phyloP scores from a whole-genome alignment of 2,888 invertebrate species.

The Apodemia duryi region DNA sequence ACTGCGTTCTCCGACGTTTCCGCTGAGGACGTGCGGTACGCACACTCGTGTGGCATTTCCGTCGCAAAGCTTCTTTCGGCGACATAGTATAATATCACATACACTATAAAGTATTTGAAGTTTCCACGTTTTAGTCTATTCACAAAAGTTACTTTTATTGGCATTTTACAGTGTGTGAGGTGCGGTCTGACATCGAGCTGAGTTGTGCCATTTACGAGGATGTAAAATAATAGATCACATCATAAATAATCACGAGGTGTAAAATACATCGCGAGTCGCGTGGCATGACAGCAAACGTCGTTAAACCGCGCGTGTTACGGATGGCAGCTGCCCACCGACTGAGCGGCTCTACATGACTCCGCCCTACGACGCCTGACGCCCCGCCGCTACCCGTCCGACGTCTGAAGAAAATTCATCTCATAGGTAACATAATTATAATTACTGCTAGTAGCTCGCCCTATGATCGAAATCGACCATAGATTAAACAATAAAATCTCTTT shows the following conservation, averaged over 20 bases:
- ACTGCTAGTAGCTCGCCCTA: background rate
- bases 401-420: constrained; percentile 74
- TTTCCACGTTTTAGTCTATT: constrained; percentile 69
- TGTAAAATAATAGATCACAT: constrained; percentile 62
- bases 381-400: constrained; percentile 57
- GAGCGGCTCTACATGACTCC: constrained; percentile 60
- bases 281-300: constrained; percentile 52
- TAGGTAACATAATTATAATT: constrained; percentile 38
- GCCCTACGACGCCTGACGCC: constrained; percentile 65
- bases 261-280: constrained; percentile 69
- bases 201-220: constrained; percentile 70
- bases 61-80: constrained; percentile 59
- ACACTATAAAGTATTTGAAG: constrained; percentile 72
- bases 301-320: constrained; percentile 49
- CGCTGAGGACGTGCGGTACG: constrained; percentile 81
- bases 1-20: constrained; percentile 77
- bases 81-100: constrained; percentile 73
- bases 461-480: too few species aligned
- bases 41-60: constrained; percentile 83
- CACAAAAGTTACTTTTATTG: constrained; percentile 66
- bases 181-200: constrained; percentile 57
- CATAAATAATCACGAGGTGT: constrained; percentile 71
- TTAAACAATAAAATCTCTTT: too few species aligned
- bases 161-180: constrained; percentile 68
- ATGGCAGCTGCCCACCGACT: constrained; percentile 76